Conservation (phyloP, 1,140 invertebrate species). For the Apolygus lucorum region DNA sequence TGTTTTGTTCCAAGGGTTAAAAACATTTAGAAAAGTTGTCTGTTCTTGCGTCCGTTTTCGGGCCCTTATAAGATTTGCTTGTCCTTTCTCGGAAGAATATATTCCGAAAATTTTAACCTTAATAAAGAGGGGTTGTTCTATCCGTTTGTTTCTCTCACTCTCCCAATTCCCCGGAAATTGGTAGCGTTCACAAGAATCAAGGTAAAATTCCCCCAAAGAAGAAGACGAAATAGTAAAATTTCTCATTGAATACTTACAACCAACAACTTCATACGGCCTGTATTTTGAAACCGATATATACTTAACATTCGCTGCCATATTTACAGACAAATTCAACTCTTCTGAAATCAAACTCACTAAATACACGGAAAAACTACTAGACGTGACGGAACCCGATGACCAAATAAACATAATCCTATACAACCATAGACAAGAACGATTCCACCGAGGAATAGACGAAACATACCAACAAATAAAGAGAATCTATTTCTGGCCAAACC, state of each 20-base stretch:
- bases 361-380: background rate
- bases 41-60: too few species aligned
- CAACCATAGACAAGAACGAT: too few species aligned
- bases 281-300: background rate
- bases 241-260: background rate
- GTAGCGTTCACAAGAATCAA: too few species aligned
- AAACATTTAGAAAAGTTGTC: too few species aligned
- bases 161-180: too few species aligned
- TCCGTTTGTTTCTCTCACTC: too few species aligned
- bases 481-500: slow-evolving; percentile 30
- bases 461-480: slow-evolving; percentile 26
- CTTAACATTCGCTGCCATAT: background rate
- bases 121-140: too few species aligned
- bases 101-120: too few species aligned
- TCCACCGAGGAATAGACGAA: too few species aligned
- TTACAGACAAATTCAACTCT: background rate
- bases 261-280: background rate
- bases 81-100: too few species aligned
- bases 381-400: background rate
- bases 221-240: background rate
- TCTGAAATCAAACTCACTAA: background rate
- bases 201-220: background rate
- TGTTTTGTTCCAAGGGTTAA: too few species aligned
- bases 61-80: too few species aligned
- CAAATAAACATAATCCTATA: slow-evolving; percentile 22